Evolutionary conservation across 2,113 vertebrate genomes (phyloP).

Genomic region (Barnardius zonarius): DNA sequence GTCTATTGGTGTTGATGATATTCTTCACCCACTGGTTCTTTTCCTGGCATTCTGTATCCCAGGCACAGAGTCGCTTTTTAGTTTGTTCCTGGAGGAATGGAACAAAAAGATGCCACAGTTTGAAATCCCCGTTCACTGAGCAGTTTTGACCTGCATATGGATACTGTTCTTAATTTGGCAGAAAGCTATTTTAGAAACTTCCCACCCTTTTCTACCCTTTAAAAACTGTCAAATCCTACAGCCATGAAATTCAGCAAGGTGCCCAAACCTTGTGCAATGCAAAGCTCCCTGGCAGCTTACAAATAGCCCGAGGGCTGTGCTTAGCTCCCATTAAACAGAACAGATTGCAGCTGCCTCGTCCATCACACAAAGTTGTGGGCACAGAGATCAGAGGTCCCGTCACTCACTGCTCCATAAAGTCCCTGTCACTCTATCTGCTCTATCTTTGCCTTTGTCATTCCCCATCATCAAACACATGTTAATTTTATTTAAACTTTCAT

Average conservation of each 20-base stretch:
- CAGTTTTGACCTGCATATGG: background rate
- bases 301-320: conserved; percentile 56
- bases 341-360: conserved; percentile 62
- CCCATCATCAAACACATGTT: background rate
- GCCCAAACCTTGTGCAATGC: conserved; percentile 36
- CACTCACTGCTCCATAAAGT: background rate
- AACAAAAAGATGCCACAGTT: conserved; percentile 6
- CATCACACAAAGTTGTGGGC: conserved; percentile 10
- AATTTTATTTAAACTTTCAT: background rate
- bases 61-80: background rate
- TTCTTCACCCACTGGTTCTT: background rate
- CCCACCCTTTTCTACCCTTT: conserved; percentile 14
- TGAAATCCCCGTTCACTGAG: background rate
- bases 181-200: conserved; percentile 18
- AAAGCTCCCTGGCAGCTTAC: conserved; percentile 52
- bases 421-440: background rate
- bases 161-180: background rate
- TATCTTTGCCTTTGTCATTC: background rate
- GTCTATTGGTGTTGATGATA: background rate
- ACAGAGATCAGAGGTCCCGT: background rate
- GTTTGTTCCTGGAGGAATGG: background rate
- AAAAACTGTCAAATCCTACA: conserved; percentile 7
- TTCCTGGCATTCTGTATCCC: background rate
- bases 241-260: conserved; percentile 18
- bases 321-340: conserved; percentile 40